Base-by-base conservation (phyloP, 2,113 vertebrate species). In the Polypterus senegalus region DNA sequence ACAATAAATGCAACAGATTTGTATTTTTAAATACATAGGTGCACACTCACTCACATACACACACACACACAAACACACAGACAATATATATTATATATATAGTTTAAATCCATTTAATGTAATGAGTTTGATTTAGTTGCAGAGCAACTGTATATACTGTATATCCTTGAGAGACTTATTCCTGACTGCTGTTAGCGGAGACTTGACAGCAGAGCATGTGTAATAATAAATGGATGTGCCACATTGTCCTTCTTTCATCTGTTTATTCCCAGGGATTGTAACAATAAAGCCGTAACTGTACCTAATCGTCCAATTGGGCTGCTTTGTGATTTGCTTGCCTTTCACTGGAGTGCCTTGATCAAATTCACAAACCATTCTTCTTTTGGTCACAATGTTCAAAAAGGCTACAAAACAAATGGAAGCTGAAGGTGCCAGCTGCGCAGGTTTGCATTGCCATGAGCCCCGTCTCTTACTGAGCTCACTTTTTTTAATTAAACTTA, bases 111-210 rank as follows among this genome's bases (percentile, higher is more conserved):
- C 77, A 69, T 77, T 83, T 76, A 75, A 69, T 79, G 74, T 84
- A 73, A 80, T 79, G 76, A 77, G 81, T 81, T 84, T 77, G 67
- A 71, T 86, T 84, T 85, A 76, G 91, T 91, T 93, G 92, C 91
- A 92, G 89, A 90, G 90, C 92, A 91, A 91, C 91, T 89, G 83
- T 76, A 65, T 72, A 82, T 80, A 73, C 74, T 74, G 67, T 76
- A 78, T 86, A 82, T 87, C 66, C 86, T 85, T 86, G 83, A 77
- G 27, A 27, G 27, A 27, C 83, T 78, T 60, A 72, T 82, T 88
- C 82, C 74, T 77, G 75, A 66, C 79, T 79, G 80, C 83, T 74
- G 79, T 85, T 87, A 87, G 66, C 77, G 71, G 69, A 80, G 71
- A 75, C 86, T 86, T 85, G 77, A 82, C 85, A 85, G 69, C 70